phyloP scores from a whole-genome alignment of 2,888 invertebrate species.

The Cabera pusaria region DNA sequence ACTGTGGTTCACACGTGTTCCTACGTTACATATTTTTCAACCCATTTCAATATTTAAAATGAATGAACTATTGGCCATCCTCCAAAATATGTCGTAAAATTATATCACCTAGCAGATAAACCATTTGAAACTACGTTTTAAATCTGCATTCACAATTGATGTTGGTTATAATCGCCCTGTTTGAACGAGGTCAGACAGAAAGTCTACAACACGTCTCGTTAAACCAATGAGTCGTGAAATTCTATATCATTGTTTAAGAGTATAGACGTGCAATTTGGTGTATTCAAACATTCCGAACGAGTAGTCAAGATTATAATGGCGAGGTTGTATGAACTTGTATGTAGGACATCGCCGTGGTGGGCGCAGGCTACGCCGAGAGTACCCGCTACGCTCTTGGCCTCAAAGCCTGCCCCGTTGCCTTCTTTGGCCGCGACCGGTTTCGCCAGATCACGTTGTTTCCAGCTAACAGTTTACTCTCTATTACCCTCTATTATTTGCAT shows the following conservation, averaged over 20 bases:
- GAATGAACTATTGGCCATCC: conserved; percentile 15
- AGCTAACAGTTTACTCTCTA: conserved; percentile 58
- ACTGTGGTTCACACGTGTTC: no score
- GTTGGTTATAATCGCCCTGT: neutral
- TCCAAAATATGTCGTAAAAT: conserved; percentile 14
- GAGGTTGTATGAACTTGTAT: conserved; percentile 41
- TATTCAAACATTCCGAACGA: conserved; percentile 7
- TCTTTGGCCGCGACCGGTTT: conserved; percentile 77
- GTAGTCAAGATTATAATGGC: conserved; percentile 38
- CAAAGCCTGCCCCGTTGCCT: conserved; percentile 72
- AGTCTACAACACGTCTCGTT: conserved; percentile 8
- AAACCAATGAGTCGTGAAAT: conserved; percentile 34
- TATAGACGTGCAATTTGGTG: conserved; percentile 17
- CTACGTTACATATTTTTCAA: conserved; percentile 12
- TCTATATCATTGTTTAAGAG: conserved; percentile 28
- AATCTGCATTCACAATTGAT: no score
- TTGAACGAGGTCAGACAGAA: conserved; percentile 4
- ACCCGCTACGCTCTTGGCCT: conserved; percentile 62
- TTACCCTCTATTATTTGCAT: conserved; percentile 44
- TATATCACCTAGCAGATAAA: neutral
- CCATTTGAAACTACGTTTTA: neutral
- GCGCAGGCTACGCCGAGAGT: conserved; percentile 32
- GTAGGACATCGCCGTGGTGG: conserved; percentile 53
- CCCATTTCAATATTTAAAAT: conserved; percentile 12
- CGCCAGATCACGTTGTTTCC: conserved; percentile 53